A percentile compares a stretch with the other conserved stretches of the same genome.
Conservation (phyloP, 1,140 invertebrate species). For the Atta cephalotes region DNA sequence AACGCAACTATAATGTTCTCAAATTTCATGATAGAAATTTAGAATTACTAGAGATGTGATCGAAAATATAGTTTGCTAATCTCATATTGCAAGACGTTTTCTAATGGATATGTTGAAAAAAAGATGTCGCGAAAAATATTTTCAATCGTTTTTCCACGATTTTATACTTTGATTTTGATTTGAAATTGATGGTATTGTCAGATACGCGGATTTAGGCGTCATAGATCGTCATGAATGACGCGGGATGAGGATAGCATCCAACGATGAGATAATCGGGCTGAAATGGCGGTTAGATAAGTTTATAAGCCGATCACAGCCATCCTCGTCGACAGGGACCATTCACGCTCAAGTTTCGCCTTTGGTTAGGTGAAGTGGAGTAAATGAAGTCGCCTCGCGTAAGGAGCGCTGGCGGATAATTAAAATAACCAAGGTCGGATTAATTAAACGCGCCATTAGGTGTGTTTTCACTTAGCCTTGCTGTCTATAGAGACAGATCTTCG, state of each 20-base stretch:
- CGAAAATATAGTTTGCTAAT: background rate
- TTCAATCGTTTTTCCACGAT: background rate
- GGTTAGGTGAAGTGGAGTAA: constrained; percentile 23
- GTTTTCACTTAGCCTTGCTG: constrained; percentile 36
- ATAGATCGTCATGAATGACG: background rate
- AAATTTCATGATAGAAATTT: background rate
- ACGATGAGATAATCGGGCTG: constrained; percentile 17
- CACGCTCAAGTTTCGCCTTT: constrained; percentile 43
- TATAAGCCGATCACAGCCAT: constrained; percentile 60
- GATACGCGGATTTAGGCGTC: background rate
- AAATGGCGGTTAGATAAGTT: constrained; percentile 48
- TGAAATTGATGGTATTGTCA: background rate
- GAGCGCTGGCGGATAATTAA: constrained; percentile 59
- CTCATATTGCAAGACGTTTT: background rate
- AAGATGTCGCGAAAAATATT: constrained; percentile 12
- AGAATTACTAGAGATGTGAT: background rate
- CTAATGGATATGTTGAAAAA: background rate
- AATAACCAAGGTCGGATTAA: constrained; percentile 66
- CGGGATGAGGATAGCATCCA: background rate
- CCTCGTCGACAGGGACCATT: constrained; percentile 6
- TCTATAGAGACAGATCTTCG: constrained; percentile 25
- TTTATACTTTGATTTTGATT: background rate
- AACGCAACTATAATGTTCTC: background rate
- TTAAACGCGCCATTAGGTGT: constrained; percentile 57
- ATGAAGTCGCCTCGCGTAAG: constrained; percentile 53